A percentile compares a stretch with the other conserved stretches of the same genome.
Evolutionary conservation across 2,113 vertebrate genomes (phyloP).

Genomic region (Cyphomyrus plagiostoma): DNA sequence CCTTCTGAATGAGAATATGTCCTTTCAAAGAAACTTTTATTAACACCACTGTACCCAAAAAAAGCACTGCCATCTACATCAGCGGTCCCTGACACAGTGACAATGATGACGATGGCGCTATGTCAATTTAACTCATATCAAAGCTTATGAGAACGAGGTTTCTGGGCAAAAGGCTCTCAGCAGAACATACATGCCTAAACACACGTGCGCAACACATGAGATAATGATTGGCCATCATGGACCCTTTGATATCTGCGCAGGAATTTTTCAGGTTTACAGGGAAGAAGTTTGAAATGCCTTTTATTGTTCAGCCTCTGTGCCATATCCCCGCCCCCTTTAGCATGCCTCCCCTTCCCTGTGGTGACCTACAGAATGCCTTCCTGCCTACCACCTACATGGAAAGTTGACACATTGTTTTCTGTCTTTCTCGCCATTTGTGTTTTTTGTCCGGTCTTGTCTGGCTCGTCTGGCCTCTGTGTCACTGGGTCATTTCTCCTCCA

Average conservation of each 20-base stretch:
- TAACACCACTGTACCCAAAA: background rate
- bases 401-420: background rate
- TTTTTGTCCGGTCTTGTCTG: conserved; percentile 12
- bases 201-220: background rate
- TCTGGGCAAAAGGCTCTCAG: background rate
- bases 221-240: background rate
- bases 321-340: background rate
- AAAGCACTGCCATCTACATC: background rate
- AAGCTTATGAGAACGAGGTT: background rate
- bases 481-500: background rate
- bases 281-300: conserved; percentile 1
- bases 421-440: background rate
- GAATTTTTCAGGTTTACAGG: background rate
- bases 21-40: background rate
- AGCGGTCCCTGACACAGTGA: background rate
- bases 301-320: conserved; percentile 10
- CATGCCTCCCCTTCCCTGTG: background rate
- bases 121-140: background rate
- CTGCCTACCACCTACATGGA: conserved; percentile 17
- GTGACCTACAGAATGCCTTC: conserved; percentile 4
- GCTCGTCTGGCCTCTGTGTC: conserved; percentile 6
- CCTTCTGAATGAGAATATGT: background rate
- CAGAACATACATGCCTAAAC: background rate
- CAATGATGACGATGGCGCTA: background rate
- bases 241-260: background rate